Evolutionary conservation across 2,113 vertebrate genomes (phyloP).

Genomic region (Thamnophis sirtalis): DNA sequence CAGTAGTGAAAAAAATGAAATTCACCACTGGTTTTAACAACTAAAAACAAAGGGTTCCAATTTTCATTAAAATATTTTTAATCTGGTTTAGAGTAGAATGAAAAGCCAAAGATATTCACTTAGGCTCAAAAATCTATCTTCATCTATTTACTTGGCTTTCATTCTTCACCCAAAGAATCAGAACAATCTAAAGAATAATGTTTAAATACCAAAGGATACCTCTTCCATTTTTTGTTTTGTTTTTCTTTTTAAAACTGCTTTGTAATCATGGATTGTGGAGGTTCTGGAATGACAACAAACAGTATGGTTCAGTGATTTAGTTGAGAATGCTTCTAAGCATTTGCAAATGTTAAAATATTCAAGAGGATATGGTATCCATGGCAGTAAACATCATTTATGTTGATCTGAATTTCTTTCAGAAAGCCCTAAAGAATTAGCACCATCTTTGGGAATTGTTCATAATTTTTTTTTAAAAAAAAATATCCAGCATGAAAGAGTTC

Average conservation of each 20-base stretch:
- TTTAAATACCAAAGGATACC: neutral
- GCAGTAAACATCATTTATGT: neutral
- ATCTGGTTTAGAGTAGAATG: neutral
- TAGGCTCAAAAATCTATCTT: neutral
- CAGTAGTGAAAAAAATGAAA: too few species aligned
- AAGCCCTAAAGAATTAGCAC: neutral
- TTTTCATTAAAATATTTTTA: neutral
- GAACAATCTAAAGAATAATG: neutral
- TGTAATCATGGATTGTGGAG: neutral
- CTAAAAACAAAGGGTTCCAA: neutral
- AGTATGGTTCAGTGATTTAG: neutral
- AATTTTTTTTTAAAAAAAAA: too few species aligned
- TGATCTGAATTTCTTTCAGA: rapidly evolving
- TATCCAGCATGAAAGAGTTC: neutral
- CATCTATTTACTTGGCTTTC: neutral
- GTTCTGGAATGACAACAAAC: neutral
- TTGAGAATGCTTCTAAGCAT: neutral
- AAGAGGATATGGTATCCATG: slow-evolving; percentile 10
- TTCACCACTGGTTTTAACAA: neutral
- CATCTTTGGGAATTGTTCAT: neutral
- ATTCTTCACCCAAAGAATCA: neutral
- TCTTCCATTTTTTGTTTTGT: too few species aligned
- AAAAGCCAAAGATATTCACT: neutral
- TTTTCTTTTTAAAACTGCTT: neutral
- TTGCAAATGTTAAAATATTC: neutral